Evolutionary conservation across 1,140 invertebrate species (phyloP).

Genomic region (Nilaparvata lugens): DNA sequence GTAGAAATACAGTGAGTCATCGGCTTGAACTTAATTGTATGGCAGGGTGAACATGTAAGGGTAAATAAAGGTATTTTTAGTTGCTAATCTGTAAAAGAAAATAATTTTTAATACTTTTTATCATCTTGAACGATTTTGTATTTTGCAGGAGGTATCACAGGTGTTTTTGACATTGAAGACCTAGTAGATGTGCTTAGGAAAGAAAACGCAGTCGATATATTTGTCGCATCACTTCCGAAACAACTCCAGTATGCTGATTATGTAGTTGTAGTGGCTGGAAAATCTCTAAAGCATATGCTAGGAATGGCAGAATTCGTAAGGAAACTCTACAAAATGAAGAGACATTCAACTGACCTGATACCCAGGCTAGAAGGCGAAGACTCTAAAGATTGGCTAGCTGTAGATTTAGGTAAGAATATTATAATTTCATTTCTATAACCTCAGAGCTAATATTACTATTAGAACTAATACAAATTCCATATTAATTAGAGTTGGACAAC

Average conservation of each 20-base stretch:
- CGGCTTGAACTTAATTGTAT: not conserved
- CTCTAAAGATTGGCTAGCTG: constrained; percentile 72
- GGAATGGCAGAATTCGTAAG: constrained; percentile 68
- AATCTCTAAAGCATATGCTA: constrained; percentile 60
- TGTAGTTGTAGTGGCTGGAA: constrained; percentile 65
- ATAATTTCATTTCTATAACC: too few species aligned
- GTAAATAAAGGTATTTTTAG: not conserved
- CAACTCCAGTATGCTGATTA: constrained; percentile 72
- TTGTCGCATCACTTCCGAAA: constrained; percentile 65
- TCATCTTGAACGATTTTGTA: constrained; percentile 9
- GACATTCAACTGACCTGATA: constrained; percentile 48
- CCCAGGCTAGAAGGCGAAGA: constrained; percentile 68
- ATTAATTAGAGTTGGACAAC: too few species aligned
- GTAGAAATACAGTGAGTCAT: too few species aligned
- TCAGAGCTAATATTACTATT: too few species aligned
- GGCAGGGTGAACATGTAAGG: too few species aligned
- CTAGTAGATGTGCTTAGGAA: constrained; percentile 62
- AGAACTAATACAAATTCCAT: too few species aligned
- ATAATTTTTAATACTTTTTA: not conserved
- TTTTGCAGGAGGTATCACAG: constrained; percentile 62
- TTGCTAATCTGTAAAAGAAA: not conserved
- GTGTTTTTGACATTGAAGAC: constrained; percentile 82
- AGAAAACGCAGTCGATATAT: constrained; percentile 72
- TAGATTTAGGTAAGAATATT: constrained; percentile 69
- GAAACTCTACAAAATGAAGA: constrained; percentile 70